phyloP scores from a whole-genome alignment of 1,140 invertebrate genomes.

The Drosophila truncata region DNA sequence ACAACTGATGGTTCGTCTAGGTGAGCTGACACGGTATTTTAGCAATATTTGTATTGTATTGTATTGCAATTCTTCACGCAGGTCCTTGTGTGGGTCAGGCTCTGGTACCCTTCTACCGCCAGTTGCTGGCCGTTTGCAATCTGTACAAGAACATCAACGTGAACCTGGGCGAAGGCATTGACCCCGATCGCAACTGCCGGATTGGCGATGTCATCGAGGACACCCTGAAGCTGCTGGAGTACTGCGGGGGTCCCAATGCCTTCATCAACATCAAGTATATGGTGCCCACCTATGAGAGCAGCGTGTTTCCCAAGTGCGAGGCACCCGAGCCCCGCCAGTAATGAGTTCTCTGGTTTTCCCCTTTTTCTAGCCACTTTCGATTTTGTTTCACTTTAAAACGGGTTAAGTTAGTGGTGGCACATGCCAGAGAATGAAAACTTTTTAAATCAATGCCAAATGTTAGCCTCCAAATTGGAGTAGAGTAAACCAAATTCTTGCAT shows the following conservation, averaged over 20 bases:
- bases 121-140: constrained; percentile 95
- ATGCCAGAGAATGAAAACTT: neutral
- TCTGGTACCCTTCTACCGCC: constrained; percentile 96
- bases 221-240: constrained; percentile 95
- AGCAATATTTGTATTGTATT: neutral
- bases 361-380: neutral
- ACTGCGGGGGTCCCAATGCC: constrained; percentile 95
- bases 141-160: constrained; percentile 95
- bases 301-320: constrained; percentile 86
- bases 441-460: constrained; percentile 4
- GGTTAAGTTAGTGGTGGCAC: neutral
- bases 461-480: constrained; percentile 17
- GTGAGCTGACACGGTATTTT: constrained; percentile 85
- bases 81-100: constrained; percentile 90
- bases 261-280: constrained; percentile 99
- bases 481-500: constrained; percentile 31
- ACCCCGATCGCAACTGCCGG: constrained; percentile 93
- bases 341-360: constrained; percentile 1
- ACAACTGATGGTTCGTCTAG: constrained; percentile 91
- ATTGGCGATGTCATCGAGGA: constrained; percentile 96
- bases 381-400: constrained; percentile 3
- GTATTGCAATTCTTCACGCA: constrained; percentile 3
- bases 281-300: constrained; percentile 98
- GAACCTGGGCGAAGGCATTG: constrained; percentile 91
- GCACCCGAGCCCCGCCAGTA: constrained; percentile 86